Percentiles rank a stretch among this genome's conserved stretches.
These are phyloP conservation scores for Serrognathus titanus DNA, from an alignment of 2,888 invertebrate genomes.

Conservation along the genomic window DNA sequence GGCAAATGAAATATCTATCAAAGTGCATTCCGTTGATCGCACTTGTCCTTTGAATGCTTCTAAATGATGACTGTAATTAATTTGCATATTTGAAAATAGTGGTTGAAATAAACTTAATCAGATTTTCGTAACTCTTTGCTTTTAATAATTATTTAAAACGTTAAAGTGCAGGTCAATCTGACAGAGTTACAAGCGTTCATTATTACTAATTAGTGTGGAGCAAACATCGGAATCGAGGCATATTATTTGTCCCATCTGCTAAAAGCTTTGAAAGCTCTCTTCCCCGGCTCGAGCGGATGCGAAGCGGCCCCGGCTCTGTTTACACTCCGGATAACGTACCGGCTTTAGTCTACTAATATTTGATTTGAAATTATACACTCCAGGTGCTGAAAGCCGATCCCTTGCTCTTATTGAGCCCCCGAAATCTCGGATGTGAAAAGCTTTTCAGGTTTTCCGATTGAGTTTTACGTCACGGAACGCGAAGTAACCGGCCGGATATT, in stretches of 20 bases:
- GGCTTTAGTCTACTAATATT: slow-evolving; percentile 17
- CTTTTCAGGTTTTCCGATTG: neutral
- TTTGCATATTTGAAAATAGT: too few species aligned
- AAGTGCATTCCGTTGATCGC: too few species aligned
- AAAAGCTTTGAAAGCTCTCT: slow-evolving; percentile 8
- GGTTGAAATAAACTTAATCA: too few species aligned
- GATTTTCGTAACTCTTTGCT: too few species aligned
- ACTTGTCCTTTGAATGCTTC: too few species aligned
- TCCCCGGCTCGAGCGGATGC: neutral
- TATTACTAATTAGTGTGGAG: slow-evolving; percentile 8
- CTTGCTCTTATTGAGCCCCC: slow-evolving; percentile 7
- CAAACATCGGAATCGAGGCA: slow-evolving; percentile 9
- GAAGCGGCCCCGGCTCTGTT: neutral
- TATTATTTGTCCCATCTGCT: slow-evolving; percentile 13
- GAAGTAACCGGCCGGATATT: too few species aligned
- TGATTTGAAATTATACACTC: slow-evolving; percentile 23
- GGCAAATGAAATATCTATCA: too few species aligned
- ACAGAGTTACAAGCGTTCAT: slow-evolving; percentile 1
- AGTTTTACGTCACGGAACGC: too few species aligned
- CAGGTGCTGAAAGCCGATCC: slow-evolving; percentile 19
- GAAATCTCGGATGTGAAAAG: slow-evolving; percentile 10
- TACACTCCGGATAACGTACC: slow-evolving; percentile 7
- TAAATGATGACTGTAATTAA: too few species aligned
- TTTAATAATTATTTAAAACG: too few species aligned
- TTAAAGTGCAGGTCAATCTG: too few species aligned